These are phyloP conservation scores for Parnassius glacialis DNA, from an alignment of 2,888 invertebrate genomes.

Conservation along the genomic window DNA sequence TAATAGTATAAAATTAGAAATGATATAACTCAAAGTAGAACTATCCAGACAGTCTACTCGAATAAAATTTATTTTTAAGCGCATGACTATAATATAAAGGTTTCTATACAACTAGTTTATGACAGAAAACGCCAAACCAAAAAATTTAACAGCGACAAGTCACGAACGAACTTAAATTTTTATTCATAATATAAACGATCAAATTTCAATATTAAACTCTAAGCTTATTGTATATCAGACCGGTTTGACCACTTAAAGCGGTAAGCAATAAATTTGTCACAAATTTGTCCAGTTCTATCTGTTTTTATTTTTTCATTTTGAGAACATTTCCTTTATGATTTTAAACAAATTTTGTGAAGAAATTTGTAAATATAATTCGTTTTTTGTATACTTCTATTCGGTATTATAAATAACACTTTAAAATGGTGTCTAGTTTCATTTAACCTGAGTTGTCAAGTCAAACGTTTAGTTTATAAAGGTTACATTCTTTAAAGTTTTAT, in stretches of 20 bases:
- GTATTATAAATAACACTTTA: background rate
- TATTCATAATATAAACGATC: constrained; percentile 24
- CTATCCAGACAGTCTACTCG: too few species aligned
- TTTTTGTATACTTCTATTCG: too few species aligned
- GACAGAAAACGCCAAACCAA: background rate
- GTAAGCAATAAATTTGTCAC: constrained; percentile 25
- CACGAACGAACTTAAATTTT: constrained; percentile 17
- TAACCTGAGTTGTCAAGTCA: background rate
- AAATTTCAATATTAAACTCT: constrained; percentile 28
- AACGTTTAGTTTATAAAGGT: too few species aligned
- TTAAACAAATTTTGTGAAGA: constrained; percentile 19
- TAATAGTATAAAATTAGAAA: too few species aligned
- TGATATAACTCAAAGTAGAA: too few species aligned
- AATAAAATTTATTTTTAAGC: too few species aligned
- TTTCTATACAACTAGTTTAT: background rate
- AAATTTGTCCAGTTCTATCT: constrained; percentile 27
- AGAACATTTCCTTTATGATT: constrained; percentile 24
- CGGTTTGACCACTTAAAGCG: constrained; percentile 24
- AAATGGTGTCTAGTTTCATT: constrained; percentile 10
- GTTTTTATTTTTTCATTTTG: constrained; percentile 22
- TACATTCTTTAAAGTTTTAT: too few species aligned
- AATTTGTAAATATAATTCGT: constrained; percentile 16
- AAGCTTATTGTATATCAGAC: constrained; percentile 25
- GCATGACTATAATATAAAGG: too few species aligned
- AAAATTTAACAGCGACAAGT: constrained; percentile 5